Evolutionary conservation across 2,888 invertebrate genomes (phyloP).

Genomic region (Coleophora flavipennella): DNA sequence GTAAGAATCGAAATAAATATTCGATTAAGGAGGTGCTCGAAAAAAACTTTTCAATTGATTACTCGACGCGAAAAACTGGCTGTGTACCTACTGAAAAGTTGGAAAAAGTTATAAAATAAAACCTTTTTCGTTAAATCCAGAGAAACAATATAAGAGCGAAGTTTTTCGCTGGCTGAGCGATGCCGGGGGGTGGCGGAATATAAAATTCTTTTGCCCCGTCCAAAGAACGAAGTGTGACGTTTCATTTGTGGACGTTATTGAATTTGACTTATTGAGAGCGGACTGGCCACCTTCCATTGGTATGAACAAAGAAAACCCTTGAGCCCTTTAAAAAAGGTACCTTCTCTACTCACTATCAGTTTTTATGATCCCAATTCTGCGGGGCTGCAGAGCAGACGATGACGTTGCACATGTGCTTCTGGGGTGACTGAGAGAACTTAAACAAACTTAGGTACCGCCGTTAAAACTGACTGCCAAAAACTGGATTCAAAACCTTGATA

Average conservation of each 20-base stretch:
- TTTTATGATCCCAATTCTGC: too few relatives aligned
- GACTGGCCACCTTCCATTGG: slow-evolving; percentile 27
- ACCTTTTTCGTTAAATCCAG: slow-evolving; percentile 4
- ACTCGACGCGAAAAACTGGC: background rate
- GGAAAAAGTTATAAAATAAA: background rate
- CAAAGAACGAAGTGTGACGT: slow-evolving; percentile 27
- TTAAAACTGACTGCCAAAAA: too few relatives aligned
- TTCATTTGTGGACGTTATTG: slow-evolving; percentile 61
- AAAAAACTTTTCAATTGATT: slow-evolving; percentile 1
- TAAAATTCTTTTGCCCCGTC: slow-evolving; percentile 25
- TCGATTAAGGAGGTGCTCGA: background rate
- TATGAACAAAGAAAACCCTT: slow-evolving; percentile 12
- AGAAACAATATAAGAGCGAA: slow-evolving; percentile 3
- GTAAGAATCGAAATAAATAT: slow-evolving; percentile 1
- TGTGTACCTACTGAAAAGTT: background rate
- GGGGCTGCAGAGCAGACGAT: too few relatives aligned
- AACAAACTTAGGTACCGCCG: too few relatives aligned
- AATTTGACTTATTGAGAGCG: slow-evolving; percentile 60
- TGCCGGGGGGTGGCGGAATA: slow-evolving; percentile 30
- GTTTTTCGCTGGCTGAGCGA: slow-evolving; percentile 10
- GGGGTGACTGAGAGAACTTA: too few relatives aligned
- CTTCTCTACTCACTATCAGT: too few relatives aligned
- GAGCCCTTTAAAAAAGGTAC: too few relatives aligned
- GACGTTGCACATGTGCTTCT: too few relatives aligned
- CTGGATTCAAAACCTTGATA: too few relatives aligned